Base-by-base conservation (phyloP, 2,797 vertebrate species). In the Intellagama lesueurii region DNA sequence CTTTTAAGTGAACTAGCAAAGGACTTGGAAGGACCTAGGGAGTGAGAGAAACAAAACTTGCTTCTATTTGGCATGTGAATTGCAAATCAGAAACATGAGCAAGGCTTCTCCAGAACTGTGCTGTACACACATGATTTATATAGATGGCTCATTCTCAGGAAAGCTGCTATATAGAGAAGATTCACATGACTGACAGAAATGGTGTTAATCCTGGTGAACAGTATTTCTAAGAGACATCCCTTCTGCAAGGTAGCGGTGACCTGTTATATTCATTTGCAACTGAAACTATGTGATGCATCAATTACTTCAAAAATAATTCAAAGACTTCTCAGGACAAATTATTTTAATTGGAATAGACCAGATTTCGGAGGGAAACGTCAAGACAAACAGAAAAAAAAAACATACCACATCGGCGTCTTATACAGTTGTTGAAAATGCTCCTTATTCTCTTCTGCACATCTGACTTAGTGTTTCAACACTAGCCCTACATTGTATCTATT, bases 301-400 rank as follows among this genome's bases (percentile, higher is more conserved):
- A 64, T 64, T 64, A 64, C 52, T 56, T 56, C 8, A 56, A 56
- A 64, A 64, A 64, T 64, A 64, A 64, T 19, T 64, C 60, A 17
- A 64, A 64, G 19, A 64, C 60, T 19, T 64, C 60, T 19, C 60
- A 64, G 60, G 60, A 64, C 60, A 64, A 64, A 64, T 64, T 64
- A 64, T 89, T 91, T 91, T 88, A 88, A 91, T 92, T 90, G 72
- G n/a, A 7, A 81, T 72, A 91, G 86, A 81, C 49, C 32, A 88
- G 16, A 68, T 7, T 56, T 78, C 4, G 82, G 8, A 26, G 35
- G 69, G 66, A 80, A 84, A 49, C 83, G 47, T 32, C 32, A 85
- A 30, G 44, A 47, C 7, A 88, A 68, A 75, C 28, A 83, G 32
- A 14, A 22, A 47, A 69, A 60, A 70, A 80, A 49, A 68, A 1